phyloP scores from a whole-genome alignment of 1,140 invertebrate genomes.

The Batillaria attramentaria region DNA sequence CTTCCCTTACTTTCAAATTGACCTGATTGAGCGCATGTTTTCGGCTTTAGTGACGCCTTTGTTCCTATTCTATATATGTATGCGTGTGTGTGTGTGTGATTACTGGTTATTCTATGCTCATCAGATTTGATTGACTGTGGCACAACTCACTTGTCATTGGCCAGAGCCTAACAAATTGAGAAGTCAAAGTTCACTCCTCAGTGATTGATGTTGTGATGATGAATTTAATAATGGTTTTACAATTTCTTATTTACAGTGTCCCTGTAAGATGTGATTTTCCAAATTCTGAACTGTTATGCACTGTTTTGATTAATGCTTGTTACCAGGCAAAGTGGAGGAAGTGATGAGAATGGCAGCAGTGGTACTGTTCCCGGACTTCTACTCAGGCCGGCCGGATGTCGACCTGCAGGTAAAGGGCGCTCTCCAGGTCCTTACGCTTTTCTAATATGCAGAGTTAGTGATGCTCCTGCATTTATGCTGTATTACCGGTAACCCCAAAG shows the following conservation, averaged over 20 bases:
- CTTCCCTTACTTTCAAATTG: no score
- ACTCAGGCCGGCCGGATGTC: not conserved
- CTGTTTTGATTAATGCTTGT: not conserved
- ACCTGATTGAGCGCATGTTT: no score
- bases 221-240: not conserved
- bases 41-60: no score
- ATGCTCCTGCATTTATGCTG: no score
- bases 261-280: no score
- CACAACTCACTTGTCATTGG: no score
- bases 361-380: slow-evolving; percentile 23
- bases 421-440: no score
- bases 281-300: not conserved
- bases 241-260: not conserved
- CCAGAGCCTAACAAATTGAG: not conserved
- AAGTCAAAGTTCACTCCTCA: not conserved
- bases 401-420: not conserved
- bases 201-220: not conserved
- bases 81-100: no score
- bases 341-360: slow-evolving; percentile 30
- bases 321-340: not conserved
- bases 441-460: no score
- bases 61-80: no score
- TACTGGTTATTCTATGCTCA: not conserved
- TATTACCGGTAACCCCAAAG: no score
- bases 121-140: not conserved